A percentile compares a stretch with the other conserved stretches of the same genome.
Evolutionary conservation across 2,888 invertebrate genomes (phyloP).

Genomic region (Cremastobaeus sp.): DNA sequence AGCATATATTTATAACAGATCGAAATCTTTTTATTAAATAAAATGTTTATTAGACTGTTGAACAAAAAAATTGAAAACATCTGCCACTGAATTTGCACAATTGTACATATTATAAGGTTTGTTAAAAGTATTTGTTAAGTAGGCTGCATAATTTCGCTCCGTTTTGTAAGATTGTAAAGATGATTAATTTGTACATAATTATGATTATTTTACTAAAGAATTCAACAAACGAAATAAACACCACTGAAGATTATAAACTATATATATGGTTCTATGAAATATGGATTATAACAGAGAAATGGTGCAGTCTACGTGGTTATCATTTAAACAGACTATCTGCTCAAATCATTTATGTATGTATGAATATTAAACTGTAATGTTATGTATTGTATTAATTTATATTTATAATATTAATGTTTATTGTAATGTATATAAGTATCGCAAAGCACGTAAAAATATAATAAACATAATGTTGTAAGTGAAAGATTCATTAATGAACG

Average conservation of each 20-base stretch:
- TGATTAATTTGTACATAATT: slow-evolving; percentile 22
- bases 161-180: not conserved
- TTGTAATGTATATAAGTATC: slow-evolving; percentile 57
- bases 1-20: slow-evolving; percentile 23
- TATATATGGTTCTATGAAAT: too few relatives aligned
- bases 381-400: slow-evolving; percentile 59
- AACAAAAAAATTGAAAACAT: slow-evolving; percentile 11
- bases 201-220: too few relatives aligned
- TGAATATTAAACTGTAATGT: slow-evolving; percentile 55
- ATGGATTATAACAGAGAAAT: slow-evolving; percentile 15
- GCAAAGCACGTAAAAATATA: slow-evolving; percentile 40
- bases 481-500: slow-evolving; percentile 29
- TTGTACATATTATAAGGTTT: slow-evolving; percentile 39
- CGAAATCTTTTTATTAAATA: slow-evolving; percentile 37
- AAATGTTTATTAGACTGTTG: slow-evolving; percentile 19
- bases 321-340: slow-evolving; percentile 55
- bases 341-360: slow-evolving; percentile 57
- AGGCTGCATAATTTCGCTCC: slow-evolving; percentile 31
- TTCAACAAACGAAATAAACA: too few relatives aligned
- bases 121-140: slow-evolving; percentile 34
- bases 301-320: slow-evolving; percentile 33
- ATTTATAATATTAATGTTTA: slow-evolving; percentile 56
- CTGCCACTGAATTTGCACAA: slow-evolving; percentile 41
- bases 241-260: too few relatives aligned
- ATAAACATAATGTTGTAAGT: slow-evolving; percentile 43